Evolutionary conservation across 2,888 invertebrate genomes (phyloP).

Genomic region (Icerya purchasi): DNA sequence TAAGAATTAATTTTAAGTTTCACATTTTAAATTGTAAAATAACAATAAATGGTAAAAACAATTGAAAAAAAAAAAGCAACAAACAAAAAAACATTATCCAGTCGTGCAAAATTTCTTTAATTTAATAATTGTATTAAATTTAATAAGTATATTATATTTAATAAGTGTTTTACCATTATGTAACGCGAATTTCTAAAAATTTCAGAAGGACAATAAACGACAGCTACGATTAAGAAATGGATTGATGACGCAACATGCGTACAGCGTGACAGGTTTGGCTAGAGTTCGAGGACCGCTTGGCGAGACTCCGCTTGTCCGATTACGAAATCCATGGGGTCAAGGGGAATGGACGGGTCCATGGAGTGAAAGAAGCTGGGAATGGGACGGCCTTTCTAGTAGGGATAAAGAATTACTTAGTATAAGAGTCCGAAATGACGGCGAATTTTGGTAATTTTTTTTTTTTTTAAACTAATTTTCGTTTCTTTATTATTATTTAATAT

Average conservation of each 20-base stretch:
- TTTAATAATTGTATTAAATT: too few species aligned
- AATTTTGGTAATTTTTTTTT: constrained; percentile 35
- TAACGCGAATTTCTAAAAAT: too few species aligned
- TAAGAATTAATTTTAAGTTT: too few species aligned
- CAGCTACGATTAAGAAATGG: constrained; percentile 37
- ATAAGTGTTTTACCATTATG: too few species aligned
- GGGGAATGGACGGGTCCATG: constrained; percentile 51
- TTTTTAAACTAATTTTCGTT: too few species aligned
- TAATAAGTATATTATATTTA: not conserved
- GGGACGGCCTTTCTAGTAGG: constrained; percentile 39
- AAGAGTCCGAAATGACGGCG: constrained; percentile 40
- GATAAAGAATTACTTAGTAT: constrained; percentile 41
- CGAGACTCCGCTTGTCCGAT: constrained; percentile 36
- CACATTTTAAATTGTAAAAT: too few species aligned
- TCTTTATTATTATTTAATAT: too few species aligned
- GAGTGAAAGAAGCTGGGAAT: constrained; percentile 45
- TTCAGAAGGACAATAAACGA: constrained; percentile 32
- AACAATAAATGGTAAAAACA: too few species aligned
- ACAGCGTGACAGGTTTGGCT: constrained; percentile 47
- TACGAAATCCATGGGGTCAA: constrained; percentile 43
- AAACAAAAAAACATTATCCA: too few species aligned
- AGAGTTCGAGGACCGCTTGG: constrained; percentile 37
- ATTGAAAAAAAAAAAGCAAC: too few species aligned
- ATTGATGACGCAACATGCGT: constrained; percentile 42
- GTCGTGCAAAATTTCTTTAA: too few species aligned